phyloP scores from a whole-genome alignment of 2,113 vertebrate species.

The Cottus gobio region DNA sequence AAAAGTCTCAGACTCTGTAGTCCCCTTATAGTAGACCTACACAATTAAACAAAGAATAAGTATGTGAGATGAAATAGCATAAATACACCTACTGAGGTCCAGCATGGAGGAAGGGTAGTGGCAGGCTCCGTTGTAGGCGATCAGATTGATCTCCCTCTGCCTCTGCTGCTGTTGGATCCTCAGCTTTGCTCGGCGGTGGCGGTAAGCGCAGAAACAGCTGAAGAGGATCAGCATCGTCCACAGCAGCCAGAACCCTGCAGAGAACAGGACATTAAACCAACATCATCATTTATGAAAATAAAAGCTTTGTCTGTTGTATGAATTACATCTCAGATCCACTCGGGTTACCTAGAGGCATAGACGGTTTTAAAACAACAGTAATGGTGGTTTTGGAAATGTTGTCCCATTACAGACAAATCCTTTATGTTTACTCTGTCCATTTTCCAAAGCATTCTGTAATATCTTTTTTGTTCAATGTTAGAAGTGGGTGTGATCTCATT shows the following conservation, averaged over 20 bases:
- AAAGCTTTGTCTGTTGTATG: neutral
- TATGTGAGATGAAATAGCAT: neutral
- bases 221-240: slow-evolving; percentile 96
- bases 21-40: neutral
- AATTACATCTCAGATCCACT: neutral
- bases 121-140: slow-evolving; percentile 94
- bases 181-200: slow-evolving; percentile 94
- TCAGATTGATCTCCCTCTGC: slow-evolving; percentile 96
- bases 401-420: neutral
- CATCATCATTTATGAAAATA: neutral
- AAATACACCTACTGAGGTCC: slow-evolving; percentile 90
- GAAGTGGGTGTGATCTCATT: neutral
- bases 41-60: neutral
- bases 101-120: slow-evolving; percentile 88
- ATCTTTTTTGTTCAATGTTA: neutral
- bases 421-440: neutral
- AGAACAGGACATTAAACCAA: slow-evolving; percentile 29
- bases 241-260: slow-evolving; percentile 96
- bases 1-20: neutral
- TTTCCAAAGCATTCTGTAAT: neutral
- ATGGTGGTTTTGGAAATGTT: neutral
- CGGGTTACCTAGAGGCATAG: neutral
- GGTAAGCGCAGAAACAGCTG: slow-evolving; percentile 96
- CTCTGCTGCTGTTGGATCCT: slow-evolving; percentile 95
- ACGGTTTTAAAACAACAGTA: neutral